Evolutionary conservation across 1,140 invertebrate genomes (phyloP).

Genomic region (Calephelis nemesis): DNA sequence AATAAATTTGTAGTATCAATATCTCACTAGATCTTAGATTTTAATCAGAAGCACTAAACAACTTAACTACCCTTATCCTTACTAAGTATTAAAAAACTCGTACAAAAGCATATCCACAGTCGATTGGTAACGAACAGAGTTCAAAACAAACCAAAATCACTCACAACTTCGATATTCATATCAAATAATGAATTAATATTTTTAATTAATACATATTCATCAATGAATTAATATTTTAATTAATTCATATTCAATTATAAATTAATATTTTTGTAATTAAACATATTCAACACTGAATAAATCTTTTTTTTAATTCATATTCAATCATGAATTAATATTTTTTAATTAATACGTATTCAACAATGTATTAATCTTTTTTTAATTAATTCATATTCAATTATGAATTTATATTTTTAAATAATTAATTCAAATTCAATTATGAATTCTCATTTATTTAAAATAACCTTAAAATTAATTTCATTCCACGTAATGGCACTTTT

Average conservation of each 20-base stretch:
- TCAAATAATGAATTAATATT: background rate
- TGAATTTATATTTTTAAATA: background rate
- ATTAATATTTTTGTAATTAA: background rate
- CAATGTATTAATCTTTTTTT: too few relatives aligned
- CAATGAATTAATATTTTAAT: too few relatives aligned
- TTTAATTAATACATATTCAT: too few relatives aligned
- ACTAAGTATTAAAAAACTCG: slow-evolving; percentile 20
- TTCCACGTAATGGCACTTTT: slow-evolving; percentile 32
- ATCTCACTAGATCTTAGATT: background rate
- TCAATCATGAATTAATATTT: background rate
- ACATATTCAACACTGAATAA: too few relatives aligned
- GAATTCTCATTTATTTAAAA: slow-evolving; percentile 1
- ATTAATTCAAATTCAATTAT: too few relatives aligned
- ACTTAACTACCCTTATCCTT: background rate
- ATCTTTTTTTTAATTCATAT: background rate
- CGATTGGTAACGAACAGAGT: slow-evolving; percentile 13
- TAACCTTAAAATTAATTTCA: slow-evolving; percentile 18
- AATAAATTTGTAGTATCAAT: too few relatives aligned
- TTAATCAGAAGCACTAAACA: background rate
- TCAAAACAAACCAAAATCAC: background rate
- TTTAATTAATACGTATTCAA: too few relatives aligned
- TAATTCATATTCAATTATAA: background rate
- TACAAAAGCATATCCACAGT: slow-evolving; percentile 17
- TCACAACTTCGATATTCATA: slow-evolving; percentile 3
- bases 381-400: background rate